A percentile compares a stretch with the other conserved stretches of the same genome.
Evolutionary conservation across 2,888 invertebrate genomes (phyloP).

Genomic region (Glomeris marginata): DNA sequence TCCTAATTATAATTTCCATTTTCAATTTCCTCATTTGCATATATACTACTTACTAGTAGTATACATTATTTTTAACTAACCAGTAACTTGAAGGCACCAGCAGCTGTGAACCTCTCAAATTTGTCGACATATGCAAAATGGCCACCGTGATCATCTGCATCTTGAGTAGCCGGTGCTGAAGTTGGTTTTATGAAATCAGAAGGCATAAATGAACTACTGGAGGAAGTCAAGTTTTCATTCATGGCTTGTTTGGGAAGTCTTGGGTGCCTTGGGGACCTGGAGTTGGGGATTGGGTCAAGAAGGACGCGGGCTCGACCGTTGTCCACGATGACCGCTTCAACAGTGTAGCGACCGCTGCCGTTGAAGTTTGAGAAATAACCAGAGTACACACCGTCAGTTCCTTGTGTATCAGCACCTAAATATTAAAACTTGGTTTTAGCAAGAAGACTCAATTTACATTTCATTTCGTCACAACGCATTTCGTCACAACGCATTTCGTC

Average conservation of each 20-base stretch:
- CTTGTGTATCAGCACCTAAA: constrained; percentile 25
- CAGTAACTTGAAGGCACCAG: constrained; percentile 19
- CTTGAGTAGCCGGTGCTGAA: constrained; percentile 1
- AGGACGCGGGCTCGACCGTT: constrained; percentile 18
- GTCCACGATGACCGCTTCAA: constrained; percentile 21
- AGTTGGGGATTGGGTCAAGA: constrained; percentile 1
- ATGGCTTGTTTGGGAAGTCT: neutral
- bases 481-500: no score
- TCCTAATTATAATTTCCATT: neutral
- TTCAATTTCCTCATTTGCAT: no score
- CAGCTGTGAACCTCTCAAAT: constrained; percentile 18
- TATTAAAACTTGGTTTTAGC: neutral
- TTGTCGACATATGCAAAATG: constrained; percentile 7
- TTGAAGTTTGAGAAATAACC: constrained; percentile 23
- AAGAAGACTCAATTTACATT: neutral
- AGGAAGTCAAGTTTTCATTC: neutral
- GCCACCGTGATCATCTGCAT: constrained; percentile 1
- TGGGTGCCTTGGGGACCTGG: constrained; percentile 10
- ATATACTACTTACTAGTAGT: no score
- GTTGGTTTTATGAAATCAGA: constrained; percentile 7
- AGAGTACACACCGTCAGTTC: constrained; percentile 28
- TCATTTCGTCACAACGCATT: no score
- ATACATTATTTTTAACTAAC: neutral
- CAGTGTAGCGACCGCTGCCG: constrained; percentile 24
- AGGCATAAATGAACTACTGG: constrained; percentile 5